Conservation (phyloP, 2,888 invertebrate species). For the Synanthedon myopaeformis region DNA sequence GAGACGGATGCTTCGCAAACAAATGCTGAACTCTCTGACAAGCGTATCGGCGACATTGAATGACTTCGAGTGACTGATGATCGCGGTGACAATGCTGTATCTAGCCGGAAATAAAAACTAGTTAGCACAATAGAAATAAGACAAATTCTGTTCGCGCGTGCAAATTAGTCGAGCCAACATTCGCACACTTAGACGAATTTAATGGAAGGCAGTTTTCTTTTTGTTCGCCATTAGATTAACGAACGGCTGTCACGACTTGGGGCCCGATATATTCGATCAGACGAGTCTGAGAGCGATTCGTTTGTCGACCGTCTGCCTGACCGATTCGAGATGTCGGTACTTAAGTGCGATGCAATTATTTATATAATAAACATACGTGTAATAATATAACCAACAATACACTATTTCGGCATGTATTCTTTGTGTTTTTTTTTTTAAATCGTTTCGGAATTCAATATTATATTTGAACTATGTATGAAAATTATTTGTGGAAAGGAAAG, state of each 20-base stretch:
- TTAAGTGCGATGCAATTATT: no score
- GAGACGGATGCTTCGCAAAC: background rate
- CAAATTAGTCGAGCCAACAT: constrained; percentile 52
- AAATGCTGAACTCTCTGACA: constrained; percentile 5
- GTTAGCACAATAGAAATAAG: constrained; percentile 35
- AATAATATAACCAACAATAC: no score
- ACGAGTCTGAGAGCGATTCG: background rate
- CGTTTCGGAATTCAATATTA: no score
- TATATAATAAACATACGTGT: no score
- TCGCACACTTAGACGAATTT: constrained; percentile 37
- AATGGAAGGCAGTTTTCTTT: constrained; percentile 51
- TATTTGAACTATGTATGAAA: no score
- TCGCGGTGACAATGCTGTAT: constrained; percentile 11
- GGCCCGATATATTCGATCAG: constrained; percentile 16
- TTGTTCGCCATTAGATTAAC: constrained; percentile 56
- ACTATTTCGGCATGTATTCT: no score
- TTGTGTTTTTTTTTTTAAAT: no score
- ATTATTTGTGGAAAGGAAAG: no score
- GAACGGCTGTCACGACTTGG: constrained; percentile 59
- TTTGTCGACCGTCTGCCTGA: no score
- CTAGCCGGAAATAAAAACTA: constrained; percentile 40
- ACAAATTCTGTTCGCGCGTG: constrained; percentile 48
- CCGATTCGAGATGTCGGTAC: no score
- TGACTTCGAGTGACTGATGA: constrained; percentile 14
- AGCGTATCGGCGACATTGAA: constrained; percentile 16